Percentiles rank a stretch among this genome's conserved stretches.
Conservation (phyloP, 2,797 vertebrate genomes). For the Mormyrops boulengeri region DNA sequence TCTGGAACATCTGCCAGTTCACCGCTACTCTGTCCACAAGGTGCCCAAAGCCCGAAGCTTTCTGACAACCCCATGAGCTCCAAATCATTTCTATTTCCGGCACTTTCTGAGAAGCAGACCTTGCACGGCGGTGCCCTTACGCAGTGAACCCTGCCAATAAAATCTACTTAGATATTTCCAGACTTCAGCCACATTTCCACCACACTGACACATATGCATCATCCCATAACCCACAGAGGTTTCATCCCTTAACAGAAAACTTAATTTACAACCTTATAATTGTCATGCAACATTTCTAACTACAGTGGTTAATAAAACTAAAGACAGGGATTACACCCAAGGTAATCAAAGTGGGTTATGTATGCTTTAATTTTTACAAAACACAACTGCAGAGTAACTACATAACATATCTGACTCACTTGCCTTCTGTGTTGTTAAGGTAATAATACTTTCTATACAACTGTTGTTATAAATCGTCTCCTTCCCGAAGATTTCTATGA, state of each 20-base stretch:
- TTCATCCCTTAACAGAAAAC: background rate
- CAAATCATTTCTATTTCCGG: background rate
- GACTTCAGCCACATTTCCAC: background rate
- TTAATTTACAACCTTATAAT: background rate
- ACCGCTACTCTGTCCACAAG: background rate
- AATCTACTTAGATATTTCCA: background rate
- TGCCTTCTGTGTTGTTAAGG: background rate
- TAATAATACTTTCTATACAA: background rate
- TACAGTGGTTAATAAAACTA: background rate
- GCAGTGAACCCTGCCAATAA: background rate
- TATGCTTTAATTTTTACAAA: background rate
- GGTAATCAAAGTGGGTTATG: background rate
- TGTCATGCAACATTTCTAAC: background rate
- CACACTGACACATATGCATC: background rate
- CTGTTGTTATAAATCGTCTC: background rate
- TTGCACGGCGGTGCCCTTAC: background rate
- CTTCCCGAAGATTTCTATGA: background rate
- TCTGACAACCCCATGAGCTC: background rate
- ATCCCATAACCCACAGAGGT: background rate
- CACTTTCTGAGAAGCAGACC: background rate
- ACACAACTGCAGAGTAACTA: background rate
- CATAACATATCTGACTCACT: background rate
- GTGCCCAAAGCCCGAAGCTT: background rate
- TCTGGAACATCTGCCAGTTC: background rate
- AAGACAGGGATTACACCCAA: background rate